These are phyloP conservation scores for Oscheius sp. DNA, from an alignment of 2,888 invertebrate genomes.

Conservation along the genomic window DNA sequence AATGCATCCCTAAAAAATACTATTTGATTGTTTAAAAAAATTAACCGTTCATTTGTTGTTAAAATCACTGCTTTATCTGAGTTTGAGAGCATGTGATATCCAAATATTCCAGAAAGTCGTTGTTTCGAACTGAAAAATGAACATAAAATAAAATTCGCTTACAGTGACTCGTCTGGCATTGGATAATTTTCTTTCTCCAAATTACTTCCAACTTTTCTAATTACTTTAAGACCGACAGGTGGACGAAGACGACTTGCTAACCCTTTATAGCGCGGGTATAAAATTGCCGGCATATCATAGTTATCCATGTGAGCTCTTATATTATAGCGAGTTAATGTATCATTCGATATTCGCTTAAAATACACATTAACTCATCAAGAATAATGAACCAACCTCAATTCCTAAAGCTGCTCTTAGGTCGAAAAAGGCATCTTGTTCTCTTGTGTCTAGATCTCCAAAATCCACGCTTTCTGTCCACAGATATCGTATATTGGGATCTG, in stretches of 20 bases:
- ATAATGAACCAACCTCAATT: conserved; percentile 62
- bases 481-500: conserved; percentile 42
- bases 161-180: conserved; percentile 55
- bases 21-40: not conserved
- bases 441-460: conserved; percentile 43
- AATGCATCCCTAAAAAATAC: conserved; percentile 53
- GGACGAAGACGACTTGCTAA: conserved; percentile 60
- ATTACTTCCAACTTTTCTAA: conserved; percentile 63
- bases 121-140: conserved; percentile 24
- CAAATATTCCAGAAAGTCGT: conserved; percentile 67
- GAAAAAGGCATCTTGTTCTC: conserved; percentile 43
- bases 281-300: conserved; percentile 66
- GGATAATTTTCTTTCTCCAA: conserved; percentile 68
- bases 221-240: conserved; percentile 65
- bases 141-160: not conserved
- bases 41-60: conserved; percentile 66
- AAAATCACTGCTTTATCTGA: conserved; percentile 61
- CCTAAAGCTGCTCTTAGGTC: conserved; percentile 62
- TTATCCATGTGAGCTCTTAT: conserved; percentile 64
- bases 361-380: not conserved
- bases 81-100: conserved; percentile 66
- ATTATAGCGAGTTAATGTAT: conserved; percentile 64
- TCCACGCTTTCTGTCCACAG: conserved; percentile 53
- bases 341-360: conserved; percentile 60
- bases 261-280: conserved; percentile 65